Base-by-base conservation (phyloP, 2,888 invertebrate genomes). In the Aphrophora alni region DNA sequence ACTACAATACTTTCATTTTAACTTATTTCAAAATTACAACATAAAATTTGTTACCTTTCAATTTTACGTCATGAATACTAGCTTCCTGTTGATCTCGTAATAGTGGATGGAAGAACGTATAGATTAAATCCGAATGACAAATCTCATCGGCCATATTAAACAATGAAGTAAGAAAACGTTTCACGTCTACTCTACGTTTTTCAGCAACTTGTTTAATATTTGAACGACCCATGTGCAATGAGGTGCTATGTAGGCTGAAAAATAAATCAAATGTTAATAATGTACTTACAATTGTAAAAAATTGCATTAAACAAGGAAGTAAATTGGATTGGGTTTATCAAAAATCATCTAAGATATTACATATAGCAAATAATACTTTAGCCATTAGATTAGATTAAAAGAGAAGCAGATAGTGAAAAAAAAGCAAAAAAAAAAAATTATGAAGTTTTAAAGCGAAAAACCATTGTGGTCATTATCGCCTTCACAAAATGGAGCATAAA, bases 91-190 rank as follows among this genome's bases (percentile, higher is more conserved):
- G 98, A 89, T 99, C 99, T 83, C 98, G 90, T 83, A 98, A 89
- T 83, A 99, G 89, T 1, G 98, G 98, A 90, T 99, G 99, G 90
- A 99, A 99, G 90, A 99, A 99, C 0, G 99, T 99, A 88, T 99
- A 99, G 0, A 99, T 98, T 78, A 99, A 91, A 88, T 98, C 97
- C 8, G 95, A 96, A 90, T 99, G 98, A 0, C 97, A 94, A 85
- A 99, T 97, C 90, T 99, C 98, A 84, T 96, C 95, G 0, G 97
- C 95, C 87, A 97, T 93, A 86, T 91, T 91, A 89, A 98, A 97
- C 78, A 99, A 90, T 0, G 96, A 95, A 72, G 93, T 91, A 5
- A 99, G 91, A 89, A 99, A 99, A 81, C 93, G 92, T 87, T 96
- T 95, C 82, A 99, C 94, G 88, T 98, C 97, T 4, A 92, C 91